Base-by-base conservation (phyloP, 2,113 vertebrate species). In the Muntiacus reevesi region DNA sequence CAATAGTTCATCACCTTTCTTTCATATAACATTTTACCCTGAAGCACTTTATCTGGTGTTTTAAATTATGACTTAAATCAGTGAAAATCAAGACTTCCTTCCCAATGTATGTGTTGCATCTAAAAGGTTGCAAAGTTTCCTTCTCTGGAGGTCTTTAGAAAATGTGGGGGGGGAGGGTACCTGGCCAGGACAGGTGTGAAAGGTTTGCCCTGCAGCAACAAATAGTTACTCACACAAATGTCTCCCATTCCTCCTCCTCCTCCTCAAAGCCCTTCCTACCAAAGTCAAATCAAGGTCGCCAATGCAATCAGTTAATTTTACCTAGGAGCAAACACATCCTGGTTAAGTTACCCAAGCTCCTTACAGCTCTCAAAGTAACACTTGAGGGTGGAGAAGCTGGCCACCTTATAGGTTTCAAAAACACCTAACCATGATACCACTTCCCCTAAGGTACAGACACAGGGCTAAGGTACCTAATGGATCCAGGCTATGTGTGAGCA, bases 31-130 rank as follows among this genome's bases (percentile, higher is more conserved):
- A 91, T 2, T 93, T 81, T 94, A 87, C 59, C 47, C 83, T 74
- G 43, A 91, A 91, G 79, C 25, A 81, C 54, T 96, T 95, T 82
- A 84, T 95, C 57, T 89, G 89, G 47, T 92, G 55, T 52, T 95
- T 74, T 76, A 96, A 95, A 96, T 81, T 74, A 92, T 57, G 64
- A 89, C 54, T 94, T 96, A 79, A 91, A 87, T 85, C 45, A 36
- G 13, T 85, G 27, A 71, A 93, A 67, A 94, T 88, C 28, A 67
- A 95, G 47, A 64, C 87, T 94, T 97, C 62, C 62, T 85, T 96
- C 71, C 45, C 81, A 21, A 21, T 10, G 13, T 6, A 7, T 1
- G 10, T 9, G 6, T 45, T 71, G 82, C 15, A 55, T n/a, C 40
- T 76, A 92, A 90, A 43, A 76, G 28, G n/a, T 5, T 91, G 27